Evolutionary conservation across 2,888 invertebrate species (phyloP).

Genomic region (Torymus aiolomorphi): DNA sequence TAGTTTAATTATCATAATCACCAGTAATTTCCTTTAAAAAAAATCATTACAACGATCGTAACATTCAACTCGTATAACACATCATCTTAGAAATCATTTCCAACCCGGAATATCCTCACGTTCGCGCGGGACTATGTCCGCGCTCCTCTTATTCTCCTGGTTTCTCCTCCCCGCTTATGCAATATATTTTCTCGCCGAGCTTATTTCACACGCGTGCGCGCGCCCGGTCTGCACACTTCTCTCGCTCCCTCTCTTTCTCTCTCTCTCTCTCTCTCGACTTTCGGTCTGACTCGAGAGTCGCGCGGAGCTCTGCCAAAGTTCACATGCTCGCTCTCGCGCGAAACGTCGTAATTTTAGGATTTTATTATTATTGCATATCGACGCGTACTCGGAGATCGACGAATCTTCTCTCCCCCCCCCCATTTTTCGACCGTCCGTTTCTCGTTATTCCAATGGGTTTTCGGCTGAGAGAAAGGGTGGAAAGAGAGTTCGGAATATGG

Average conservation of each 20-base stretch:
- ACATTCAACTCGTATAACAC: too few relatives aligned
- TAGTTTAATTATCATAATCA: too few relatives aligned
- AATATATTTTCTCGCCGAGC: slow-evolving; percentile 50
- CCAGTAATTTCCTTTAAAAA: too few relatives aligned
- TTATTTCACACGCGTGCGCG: slow-evolving; percentile 49
- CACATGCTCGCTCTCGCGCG: slow-evolving; percentile 5
- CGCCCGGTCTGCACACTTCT: neutral
- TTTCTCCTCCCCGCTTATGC: slow-evolving; percentile 38
- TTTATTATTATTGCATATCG: slow-evolving; percentile 58
- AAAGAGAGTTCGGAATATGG: neutral
- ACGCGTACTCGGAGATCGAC: slow-evolving; percentile 36
- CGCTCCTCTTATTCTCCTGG: neutral
- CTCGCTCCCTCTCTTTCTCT: too few relatives aligned
- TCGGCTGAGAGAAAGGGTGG: neutral
- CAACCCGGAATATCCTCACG: neutral
- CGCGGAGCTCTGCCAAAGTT: slow-evolving; percentile 3
- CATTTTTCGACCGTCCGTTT: neutral
- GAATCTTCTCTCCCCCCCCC: slow-evolving; percentile 27
- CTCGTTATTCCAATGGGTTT: neutral
- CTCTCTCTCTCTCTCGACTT: neutral
- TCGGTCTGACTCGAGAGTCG: neutral
- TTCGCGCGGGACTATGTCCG: too few relatives aligned
- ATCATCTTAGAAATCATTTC: too few relatives aligned
- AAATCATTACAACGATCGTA: too few relatives aligned
- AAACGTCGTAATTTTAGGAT: slow-evolving; percentile 53